Conservation (phyloP, 2,797 vertebrate genomes). For the Takifugu ocellatus region DNA sequence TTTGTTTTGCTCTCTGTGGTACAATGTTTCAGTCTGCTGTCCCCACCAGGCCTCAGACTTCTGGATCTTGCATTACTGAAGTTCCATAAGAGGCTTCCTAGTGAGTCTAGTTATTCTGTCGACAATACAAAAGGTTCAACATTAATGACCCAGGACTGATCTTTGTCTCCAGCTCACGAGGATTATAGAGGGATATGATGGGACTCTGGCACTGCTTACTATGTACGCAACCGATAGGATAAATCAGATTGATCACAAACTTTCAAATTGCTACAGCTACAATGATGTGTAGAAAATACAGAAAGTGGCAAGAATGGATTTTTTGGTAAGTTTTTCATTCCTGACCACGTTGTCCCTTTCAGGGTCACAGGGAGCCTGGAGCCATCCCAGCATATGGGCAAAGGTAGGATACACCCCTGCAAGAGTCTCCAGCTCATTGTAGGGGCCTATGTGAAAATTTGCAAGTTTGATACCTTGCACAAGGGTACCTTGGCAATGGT, state of each 20-base stretch:
- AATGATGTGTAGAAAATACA: no score
- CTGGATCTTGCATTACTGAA: constrained; percentile 28
- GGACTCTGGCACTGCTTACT: not conserved
- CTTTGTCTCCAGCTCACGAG: constrained; percentile 19
- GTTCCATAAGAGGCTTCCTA: constrained; percentile 22
- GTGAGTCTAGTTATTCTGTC: constrained; percentile 3
- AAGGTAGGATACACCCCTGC: no score
- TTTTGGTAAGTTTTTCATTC: no score
- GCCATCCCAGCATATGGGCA: no score
- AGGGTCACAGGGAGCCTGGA: no score
- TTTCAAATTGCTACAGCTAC: not conserved
- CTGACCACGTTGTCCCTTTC: no score
- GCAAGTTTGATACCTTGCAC: no score
- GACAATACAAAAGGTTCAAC: constrained; percentile 2
- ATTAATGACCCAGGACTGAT: constrained; percentile 12
- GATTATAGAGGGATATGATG: constrained; percentile 14
- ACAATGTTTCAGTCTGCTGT: not conserved
- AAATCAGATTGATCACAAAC: constrained; percentile 3
- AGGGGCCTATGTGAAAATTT: no score
- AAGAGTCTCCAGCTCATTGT: no score
- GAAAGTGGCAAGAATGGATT: not conserved
- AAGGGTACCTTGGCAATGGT: no score
- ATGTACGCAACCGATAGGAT: constrained; percentile 1
- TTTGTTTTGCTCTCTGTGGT: constrained; percentile 23
- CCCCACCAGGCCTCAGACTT: constrained; percentile 6